Evolutionary conservation across 2,113 vertebrate species (phyloP), one percentile per base, ranked within the genome.

Genomic region (Ariopsis seemanni): DNA sequence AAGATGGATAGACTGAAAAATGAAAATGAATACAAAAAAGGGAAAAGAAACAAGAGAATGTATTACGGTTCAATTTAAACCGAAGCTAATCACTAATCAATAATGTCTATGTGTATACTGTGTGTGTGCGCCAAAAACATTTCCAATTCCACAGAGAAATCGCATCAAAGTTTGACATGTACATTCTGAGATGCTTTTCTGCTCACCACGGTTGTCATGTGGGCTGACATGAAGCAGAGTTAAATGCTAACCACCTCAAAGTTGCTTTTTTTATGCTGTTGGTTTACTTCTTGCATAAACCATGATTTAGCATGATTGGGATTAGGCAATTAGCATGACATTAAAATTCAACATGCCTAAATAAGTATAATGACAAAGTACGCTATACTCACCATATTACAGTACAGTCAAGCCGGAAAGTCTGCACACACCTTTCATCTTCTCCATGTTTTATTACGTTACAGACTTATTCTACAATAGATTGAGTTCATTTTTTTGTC

Each of bases 1-100:
- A 85, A 93, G 92, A 93, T 92, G 85, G 93, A 94, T 92, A 94
- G 92, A 92, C 86, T 90, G 5, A 65, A 48, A 84, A 27, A 67
- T 12, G 55, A 30, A 15, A 80, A 58, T 18, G 30, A 63, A 27
- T 9, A 18, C 30, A 15, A 22, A 74, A 20, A 85, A 58, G 65
- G n/a, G 11, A 69, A 2, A 42, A 14, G 65, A 82, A 25, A 82
- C 57, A 77, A 85, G 52, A 52, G 22, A 83, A 60, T 30, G 63
- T 12, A 67, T 67, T 7, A 22, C 20, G 1, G 60, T 62, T 22
- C 60, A 62, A 14, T 62, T 62, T 62, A 8, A 62, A 20, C 14
- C 5, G 14, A 58, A 62, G 62, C 25, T 65, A 9, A 65, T n/a
- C 62, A n/a, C 62, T n/a, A n/a, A n/a, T 65, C 62, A 65, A 11